Evolutionary conservation across 2,113 vertebrate species (phyloP).

Genomic region (Eubucco bourcierii): DNA sequence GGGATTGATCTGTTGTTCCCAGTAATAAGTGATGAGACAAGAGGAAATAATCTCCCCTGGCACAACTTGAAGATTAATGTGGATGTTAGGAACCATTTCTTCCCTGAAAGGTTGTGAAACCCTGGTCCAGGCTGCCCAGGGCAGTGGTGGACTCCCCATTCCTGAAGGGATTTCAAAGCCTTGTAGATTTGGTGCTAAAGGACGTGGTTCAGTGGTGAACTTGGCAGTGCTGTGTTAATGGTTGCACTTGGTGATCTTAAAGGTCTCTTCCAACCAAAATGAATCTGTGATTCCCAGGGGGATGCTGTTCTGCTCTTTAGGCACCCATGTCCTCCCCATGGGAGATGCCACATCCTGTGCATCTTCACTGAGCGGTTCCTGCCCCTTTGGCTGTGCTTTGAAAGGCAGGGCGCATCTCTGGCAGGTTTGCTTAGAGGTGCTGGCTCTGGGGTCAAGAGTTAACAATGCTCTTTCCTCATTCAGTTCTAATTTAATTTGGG

Average conservation of each 20-base stretch:
- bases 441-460: constrained; percentile 8
- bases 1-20: not conserved
- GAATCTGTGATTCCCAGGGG: not conserved
- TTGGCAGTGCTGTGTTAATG: not conserved
- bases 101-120: not conserved
- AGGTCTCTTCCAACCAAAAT: not conserved
- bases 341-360: not conserved
- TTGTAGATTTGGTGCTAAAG: not conserved
- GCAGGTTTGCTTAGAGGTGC: not conserved
- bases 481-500: constrained; percentile 23
- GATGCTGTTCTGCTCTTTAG: not conserved
- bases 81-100: too few species aligned
- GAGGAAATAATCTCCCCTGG: too few species aligned
- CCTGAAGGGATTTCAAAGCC: not conserved
- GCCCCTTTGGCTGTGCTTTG: not conserved
- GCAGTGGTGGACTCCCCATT: not conserved
- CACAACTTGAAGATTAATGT: too few species aligned
- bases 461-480: constrained; percentile 21
- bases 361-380: rapidly evolving
- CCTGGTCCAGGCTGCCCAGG: not conserved
- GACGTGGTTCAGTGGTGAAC: not conserved
- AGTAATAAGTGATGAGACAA: not conserved
- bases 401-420: not conserved
- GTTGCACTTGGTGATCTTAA: not conserved
- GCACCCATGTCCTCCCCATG: rapidly evolving